Conservation (phyloP, 1,140 invertebrate species). For the Cepaea nemoralis region DNA sequence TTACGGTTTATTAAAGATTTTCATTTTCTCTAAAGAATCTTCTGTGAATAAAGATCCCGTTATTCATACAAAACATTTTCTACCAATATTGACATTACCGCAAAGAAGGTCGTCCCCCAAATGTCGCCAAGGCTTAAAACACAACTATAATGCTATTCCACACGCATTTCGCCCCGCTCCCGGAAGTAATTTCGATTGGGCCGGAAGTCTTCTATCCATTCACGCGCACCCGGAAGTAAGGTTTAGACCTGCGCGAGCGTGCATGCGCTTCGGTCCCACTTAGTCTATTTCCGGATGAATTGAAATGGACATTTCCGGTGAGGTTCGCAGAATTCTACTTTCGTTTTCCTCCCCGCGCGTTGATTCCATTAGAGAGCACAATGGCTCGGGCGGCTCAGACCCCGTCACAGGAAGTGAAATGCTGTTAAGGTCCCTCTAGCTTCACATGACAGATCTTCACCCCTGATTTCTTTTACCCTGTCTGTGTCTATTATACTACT, state of each 20-base stretch:
- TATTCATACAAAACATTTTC: conserved; percentile 26
- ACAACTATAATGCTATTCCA: conserved; percentile 38
- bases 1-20: neutral
- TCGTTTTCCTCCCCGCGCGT: conserved; percentile 31
- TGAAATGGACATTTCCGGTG: conserved; percentile 41
- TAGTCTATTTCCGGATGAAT: conserved; percentile 42
- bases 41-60: neutral
- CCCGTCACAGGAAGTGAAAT: conserved; percentile 30
- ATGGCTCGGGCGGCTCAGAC: neutral
- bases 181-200: conserved; percentile 42
- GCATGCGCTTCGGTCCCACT: conserved; percentile 36
- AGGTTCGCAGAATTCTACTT: conserved; percentile 36
- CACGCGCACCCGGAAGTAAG: conserved; percentile 38
- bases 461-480: neutral
- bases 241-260: conserved; percentile 35
- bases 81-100: conserved; percentile 34
- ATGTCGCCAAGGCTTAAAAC: conserved; percentile 15
- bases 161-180: conserved; percentile 30
- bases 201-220: conserved; percentile 42
- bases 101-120: neutral
- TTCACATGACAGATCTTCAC: neutral
- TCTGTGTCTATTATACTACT: neutral
- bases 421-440: conserved; percentile 32
- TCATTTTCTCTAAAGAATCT: neutral
- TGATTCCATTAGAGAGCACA: conserved; percentile 40